Base-by-base conservation (phyloP, 1,140 invertebrate genomes). In the Cepaea nemoralis region DNA sequence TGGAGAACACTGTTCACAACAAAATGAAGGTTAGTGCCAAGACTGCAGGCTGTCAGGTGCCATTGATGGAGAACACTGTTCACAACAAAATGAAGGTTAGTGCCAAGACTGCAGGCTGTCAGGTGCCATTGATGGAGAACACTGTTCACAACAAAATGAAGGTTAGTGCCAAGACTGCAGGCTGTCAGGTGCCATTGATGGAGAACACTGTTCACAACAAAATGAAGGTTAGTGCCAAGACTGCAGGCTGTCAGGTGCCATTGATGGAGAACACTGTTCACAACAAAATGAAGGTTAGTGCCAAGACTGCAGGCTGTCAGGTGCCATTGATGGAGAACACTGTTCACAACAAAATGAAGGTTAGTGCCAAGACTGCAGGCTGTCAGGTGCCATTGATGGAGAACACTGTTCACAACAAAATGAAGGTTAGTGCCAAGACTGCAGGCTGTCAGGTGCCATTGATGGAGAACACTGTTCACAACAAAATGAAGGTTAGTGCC, bases 251-350 rank as follows among this genome's bases (percentile, higher is more conserved):
- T 22, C 82, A 83, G 67, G 81, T 84, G 3, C 73, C 77, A 31
- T n/a, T 22, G 22, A 67, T 67, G 63, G 63, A 67, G 63, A 67
- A 67, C 33, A n/a, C 33, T 67, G 63, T 67, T 22, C 63, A 67
- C 22, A 12, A 27, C 22, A 67, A 67, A 67, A 22, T n/a, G 33
- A 67, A n/a, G 63, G 63, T 67, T 16, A 55, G 14, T n/a, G n/a
- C n/a, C 67, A 84, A 81, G 42, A 80, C 70, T 70, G 73, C 59
- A 22, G 82, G 80, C 75, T 66, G 81, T 22, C 82, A 83, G 67
- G 81, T 84, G 3, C 73, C 77, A 31, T n/a, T 22, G 22, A 67
- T 67, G 63, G 63, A 67, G 63, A 67, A 67, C 33, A n/a, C 33
- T 67, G 63, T 67, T 22, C 63, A 67, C 22, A 12, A 27, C 22